Conservation (phyloP, 35 echinoderm and acorn worm species). For the Strongylocentrotus purpuratus region DNA sequence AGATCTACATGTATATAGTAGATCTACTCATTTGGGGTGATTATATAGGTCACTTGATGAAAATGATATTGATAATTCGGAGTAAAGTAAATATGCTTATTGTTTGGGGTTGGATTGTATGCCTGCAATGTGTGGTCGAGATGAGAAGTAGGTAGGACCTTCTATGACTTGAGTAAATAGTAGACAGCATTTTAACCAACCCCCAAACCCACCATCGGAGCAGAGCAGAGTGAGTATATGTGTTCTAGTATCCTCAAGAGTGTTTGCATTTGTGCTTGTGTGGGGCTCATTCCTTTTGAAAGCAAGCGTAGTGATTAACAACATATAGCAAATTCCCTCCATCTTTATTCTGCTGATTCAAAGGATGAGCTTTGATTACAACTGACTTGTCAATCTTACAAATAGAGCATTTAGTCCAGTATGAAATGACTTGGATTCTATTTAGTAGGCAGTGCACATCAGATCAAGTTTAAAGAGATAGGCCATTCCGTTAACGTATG, state of each 20-base stretch:
- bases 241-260: background rate
- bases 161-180: conserved; percentile 3
- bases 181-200: background rate
- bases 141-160: background rate
- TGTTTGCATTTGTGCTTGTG: conserved; percentile 14
- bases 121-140: background rate
- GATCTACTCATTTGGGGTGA: background rate
- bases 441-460: no score
- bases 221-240: background rate
- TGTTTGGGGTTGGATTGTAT: background rate
- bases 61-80: background rate
- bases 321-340: background rate
- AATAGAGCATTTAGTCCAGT: no score
- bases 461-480: no score
- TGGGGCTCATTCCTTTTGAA: background rate
- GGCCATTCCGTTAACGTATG: no score
- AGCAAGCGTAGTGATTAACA: conserved; percentile 35
- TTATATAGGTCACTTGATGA: background rate
- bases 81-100: conserved; percentile 5
- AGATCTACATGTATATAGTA: background rate
- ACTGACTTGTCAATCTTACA: no score
- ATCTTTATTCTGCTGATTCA: background rate
- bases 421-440: no score
- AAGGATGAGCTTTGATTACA: background rate
- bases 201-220: background rate